Conservation (phyloP, 2,888 invertebrate genomes). For the Rotaria socialis region DNA sequence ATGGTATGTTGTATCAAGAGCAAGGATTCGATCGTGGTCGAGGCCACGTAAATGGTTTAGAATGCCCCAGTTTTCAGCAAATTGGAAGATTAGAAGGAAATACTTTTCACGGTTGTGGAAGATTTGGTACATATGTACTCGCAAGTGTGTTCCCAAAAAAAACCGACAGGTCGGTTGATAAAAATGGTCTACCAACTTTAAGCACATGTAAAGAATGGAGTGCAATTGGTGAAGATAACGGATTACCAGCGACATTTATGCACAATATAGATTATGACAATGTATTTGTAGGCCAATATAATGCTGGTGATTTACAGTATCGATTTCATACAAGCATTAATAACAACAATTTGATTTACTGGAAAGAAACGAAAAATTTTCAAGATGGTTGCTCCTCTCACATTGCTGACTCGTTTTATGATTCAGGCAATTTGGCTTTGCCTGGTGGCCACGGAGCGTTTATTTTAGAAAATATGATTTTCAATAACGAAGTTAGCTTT, state of each 20-base stretch:
- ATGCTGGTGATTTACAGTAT: constrained; percentile 19
- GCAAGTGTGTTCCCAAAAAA: neutral
- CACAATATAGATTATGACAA: constrained; percentile 30
- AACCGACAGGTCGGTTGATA: neutral
- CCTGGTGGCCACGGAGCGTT: neutral
- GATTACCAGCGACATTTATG: constrained; percentile 8
- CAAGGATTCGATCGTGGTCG: neutral
- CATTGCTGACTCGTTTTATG: neutral
- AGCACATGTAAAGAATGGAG: neutral
- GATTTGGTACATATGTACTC: constrained; percentile 31
- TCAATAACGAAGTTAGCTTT: neutral
- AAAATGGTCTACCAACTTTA: constrained; percentile 19
- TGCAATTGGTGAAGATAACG: neutral
- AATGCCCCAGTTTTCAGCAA: neutral
- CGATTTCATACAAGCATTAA: neutral
- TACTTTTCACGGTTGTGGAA: constrained; percentile 18
- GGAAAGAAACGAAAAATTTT: constrained; percentile 14
- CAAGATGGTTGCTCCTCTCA: neutral
- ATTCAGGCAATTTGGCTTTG: neutral
- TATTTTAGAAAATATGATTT: neutral
- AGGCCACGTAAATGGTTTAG: neutral
- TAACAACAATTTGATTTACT: neutral
- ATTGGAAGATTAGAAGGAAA: constrained; percentile 33
- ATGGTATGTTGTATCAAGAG: neutral
- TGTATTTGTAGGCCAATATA: constrained; percentile 24